These are phyloP conservation scores for Tympanuchus pallidicinctus DNA, from an alignment of 2,113 vertebrate species.

Conservation along the genomic window DNA sequence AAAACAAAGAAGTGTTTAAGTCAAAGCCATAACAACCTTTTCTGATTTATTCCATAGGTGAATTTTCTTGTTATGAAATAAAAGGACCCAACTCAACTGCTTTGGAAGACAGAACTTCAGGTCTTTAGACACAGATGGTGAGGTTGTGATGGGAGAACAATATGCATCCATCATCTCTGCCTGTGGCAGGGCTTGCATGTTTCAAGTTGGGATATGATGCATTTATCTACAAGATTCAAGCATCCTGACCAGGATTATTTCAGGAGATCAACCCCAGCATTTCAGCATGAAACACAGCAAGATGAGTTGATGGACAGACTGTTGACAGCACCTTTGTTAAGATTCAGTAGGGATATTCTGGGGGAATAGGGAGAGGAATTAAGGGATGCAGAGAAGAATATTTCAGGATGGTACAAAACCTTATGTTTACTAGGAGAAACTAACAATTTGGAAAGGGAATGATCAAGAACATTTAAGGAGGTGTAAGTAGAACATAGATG, in stretches of 20 bases:
- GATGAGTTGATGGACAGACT: not conserved
- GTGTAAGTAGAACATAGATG: not conserved
- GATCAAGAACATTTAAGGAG: not conserved
- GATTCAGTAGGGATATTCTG: not conserved
- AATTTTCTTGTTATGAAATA: not conserved
- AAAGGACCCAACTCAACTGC: not conserved
- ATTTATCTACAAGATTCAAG: not conserved
- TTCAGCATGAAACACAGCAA: not conserved
- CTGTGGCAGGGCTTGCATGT: not conserved
- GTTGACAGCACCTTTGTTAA: not conserved
- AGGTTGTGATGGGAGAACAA: not conserved
- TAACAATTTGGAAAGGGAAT: not conserved
- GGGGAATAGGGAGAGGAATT: not conserved
- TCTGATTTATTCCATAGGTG: not conserved
- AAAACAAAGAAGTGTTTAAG: not conserved
- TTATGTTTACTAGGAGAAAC: fast-evolving
- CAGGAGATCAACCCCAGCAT: not conserved
- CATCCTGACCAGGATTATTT: not conserved
- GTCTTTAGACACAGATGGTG: not conserved
- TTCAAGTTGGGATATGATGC: not conserved
- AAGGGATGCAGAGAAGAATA: not conserved
- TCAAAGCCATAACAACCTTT: not conserved
- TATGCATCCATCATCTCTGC: not conserved
- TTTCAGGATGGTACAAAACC: not conserved
- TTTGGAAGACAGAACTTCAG: not conserved